Evolutionary conservation across 2,797 vertebrate species (phyloP).

Genomic region (Spheniscus humboldti): DNA sequence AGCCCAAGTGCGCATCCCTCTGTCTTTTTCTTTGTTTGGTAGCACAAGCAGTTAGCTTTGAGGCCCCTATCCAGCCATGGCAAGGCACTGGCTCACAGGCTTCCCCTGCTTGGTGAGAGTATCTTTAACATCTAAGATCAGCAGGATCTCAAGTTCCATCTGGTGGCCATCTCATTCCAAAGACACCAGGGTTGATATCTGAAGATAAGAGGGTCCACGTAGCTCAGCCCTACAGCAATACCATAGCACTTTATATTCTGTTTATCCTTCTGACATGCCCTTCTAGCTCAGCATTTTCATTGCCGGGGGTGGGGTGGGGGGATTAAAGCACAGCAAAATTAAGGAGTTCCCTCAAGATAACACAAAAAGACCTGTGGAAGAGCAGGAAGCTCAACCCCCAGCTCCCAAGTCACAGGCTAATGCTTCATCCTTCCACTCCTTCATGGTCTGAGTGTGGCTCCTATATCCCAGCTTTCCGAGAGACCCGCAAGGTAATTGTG

Average conservation of each 20-base stretch:
- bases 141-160: not conserved
- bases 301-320: not conserved
- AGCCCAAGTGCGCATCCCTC: not conserved
- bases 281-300: not conserved
- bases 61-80: not conserved
- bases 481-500: not conserved
- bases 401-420: not conserved
- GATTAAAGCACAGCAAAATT: not conserved
- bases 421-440: not conserved
- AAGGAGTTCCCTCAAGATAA: not conserved
- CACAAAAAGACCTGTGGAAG: not conserved
- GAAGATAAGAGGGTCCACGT: not conserved
- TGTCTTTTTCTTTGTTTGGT: not conserved
- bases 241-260: not conserved
- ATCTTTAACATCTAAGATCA: not conserved
- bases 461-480: not conserved
- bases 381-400: not conserved
- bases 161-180: not conserved
- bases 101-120: not conserved
- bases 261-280: not conserved
- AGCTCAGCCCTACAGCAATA: not conserved
- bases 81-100: not conserved
- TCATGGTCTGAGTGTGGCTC: fast-evolving
- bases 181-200: not conserved
- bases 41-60: not conserved